phyloP scores from a whole-genome alignment of 2,113 vertebrate species.

The Ibidorhyncha struthersii region DNA sequence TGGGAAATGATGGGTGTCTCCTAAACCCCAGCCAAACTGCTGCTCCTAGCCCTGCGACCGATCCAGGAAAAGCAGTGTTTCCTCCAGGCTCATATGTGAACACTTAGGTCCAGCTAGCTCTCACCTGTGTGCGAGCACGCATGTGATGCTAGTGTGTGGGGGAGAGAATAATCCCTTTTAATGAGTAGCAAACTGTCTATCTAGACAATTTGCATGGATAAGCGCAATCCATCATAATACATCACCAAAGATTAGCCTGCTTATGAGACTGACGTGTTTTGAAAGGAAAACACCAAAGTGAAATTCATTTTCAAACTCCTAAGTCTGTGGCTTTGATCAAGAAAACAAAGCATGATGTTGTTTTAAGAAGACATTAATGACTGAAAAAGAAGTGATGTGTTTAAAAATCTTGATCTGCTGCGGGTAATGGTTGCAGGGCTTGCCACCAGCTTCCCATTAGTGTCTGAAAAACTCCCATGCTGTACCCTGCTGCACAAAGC shows the following conservation, averaged over 20 bases:
- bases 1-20: neutral
- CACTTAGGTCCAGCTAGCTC: neutral
- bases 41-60: neutral
- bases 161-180: neutral
- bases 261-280: slow-evolving; percentile 22
- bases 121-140: rapidly evolving
- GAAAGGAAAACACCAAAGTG: slow-evolving; percentile 53
- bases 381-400: slow-evolving; percentile 29
- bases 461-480: neutral
- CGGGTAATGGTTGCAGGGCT: slow-evolving; percentile 1
- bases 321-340: slow-evolving; percentile 56
- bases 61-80: neutral
- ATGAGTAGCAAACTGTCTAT: neutral
- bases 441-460: slow-evolving; percentile 34
- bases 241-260: slow-evolving; percentile 44
- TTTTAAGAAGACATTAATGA: slow-evolving; percentile 60
- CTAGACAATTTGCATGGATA: slow-evolving; percentile 23
- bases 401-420: slow-evolving; percentile 36
- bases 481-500: neutral
- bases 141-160: neutral
- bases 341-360: slow-evolving; percentile 55
- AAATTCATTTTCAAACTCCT: slow-evolving; percentile 47
- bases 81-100: neutral
- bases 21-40: neutral
- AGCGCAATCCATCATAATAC: slow-evolving; percentile 34